Conservation (phyloP, 2,113 vertebrate genomes). For the Isurus oxyrinchus region DNA sequence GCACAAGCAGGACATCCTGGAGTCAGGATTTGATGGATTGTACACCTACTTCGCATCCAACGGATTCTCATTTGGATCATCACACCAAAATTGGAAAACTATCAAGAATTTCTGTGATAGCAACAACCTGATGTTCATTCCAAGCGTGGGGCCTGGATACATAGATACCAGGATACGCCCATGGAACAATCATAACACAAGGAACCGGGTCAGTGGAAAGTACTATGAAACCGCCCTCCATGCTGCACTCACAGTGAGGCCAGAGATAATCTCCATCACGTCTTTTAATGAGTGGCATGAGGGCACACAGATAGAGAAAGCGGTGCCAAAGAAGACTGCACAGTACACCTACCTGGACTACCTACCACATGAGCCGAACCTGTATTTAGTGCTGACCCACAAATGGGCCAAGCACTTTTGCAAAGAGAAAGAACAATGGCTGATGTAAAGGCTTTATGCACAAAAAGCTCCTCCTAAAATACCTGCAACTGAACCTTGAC, state of each 20-base stretch:
- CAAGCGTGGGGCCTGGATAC: constrained; percentile 78
- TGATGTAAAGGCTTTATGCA: constrained; percentile 60
- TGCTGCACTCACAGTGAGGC: constrained; percentile 69
- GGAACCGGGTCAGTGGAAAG: constrained; percentile 78
- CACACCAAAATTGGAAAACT: constrained; percentile 85
- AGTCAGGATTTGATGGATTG: constrained; percentile 73
- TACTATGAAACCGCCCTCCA: constrained; percentile 83
- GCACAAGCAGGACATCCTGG: constrained; percentile 74
- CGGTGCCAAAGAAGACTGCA: constrained; percentile 71
- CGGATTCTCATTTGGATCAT: constrained; percentile 82
- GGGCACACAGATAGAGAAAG: constrained; percentile 80
- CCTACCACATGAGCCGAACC: constrained; percentile 65
- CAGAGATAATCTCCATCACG: constrained; percentile 75
- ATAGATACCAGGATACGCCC: constrained; percentile 76
- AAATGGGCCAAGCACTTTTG: constrained; percentile 79
- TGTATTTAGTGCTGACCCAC: constrained; percentile 75
- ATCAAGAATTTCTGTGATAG: constrained; percentile 77
- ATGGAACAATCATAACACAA: constrained; percentile 85
- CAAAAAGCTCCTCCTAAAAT: not conserved
- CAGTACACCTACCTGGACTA: constrained; percentile 76
- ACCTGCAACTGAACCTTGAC: not conserved
- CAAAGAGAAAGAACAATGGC: constrained; percentile 84
- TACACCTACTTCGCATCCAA: constrained; percentile 88
- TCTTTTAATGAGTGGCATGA: constrained; percentile 91
- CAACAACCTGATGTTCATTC: constrained; percentile 78